Base-by-base conservation (phyloP, 2,797 vertebrate species). In the Hypotaenidia okinawae region DNA sequence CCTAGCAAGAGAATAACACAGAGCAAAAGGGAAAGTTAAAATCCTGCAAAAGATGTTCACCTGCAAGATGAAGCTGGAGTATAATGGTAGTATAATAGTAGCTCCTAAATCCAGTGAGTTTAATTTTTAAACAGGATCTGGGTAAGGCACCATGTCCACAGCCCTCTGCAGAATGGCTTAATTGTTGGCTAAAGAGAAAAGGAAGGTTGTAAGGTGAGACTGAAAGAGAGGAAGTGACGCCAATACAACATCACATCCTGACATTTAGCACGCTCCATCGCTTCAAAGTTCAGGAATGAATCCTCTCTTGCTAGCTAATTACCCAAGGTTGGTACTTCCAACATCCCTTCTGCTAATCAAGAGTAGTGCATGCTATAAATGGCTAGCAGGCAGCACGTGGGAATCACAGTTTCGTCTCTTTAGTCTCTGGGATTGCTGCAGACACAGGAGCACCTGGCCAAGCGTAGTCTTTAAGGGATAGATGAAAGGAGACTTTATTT, bases 151-250 rank as follows among this genome's bases (percentile, higher is more conserved):
- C 49, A 4, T 6, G 7, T 39, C 79, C 33, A 47, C 43, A 25
- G 32, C 6, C 41, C 54, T 13, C 72, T 14, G 75, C 81, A 70
- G 84, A 75, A 33, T 24, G 93, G 55, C 67, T 83, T 15, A 7
- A 24, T 25, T 70, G 52, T 75, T 2, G 5, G 82, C 54, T 59
- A 14, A 32, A 28, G 74, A 78, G 89, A 13, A 87, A 35, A 95
- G 88, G 92, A 94, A 96, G 73, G 87, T n/a, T 89, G 84, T 41
- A 57, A 83, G 92, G 76, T 63, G 95, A 90, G 88, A 19, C 67
- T 70, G 95, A 80, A 76, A 66, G 83, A 33, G 80, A 55, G 95
- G 96, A 95, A 90, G 83, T 92, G 93, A 95, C 49, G 69, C 93
- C 95, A 93, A 90, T 87, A 10, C 87, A 62, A 25, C 43, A 77